Conservation (phyloP, 2,888 invertebrate species). For the Petrolisthes cinctipes region DNA sequence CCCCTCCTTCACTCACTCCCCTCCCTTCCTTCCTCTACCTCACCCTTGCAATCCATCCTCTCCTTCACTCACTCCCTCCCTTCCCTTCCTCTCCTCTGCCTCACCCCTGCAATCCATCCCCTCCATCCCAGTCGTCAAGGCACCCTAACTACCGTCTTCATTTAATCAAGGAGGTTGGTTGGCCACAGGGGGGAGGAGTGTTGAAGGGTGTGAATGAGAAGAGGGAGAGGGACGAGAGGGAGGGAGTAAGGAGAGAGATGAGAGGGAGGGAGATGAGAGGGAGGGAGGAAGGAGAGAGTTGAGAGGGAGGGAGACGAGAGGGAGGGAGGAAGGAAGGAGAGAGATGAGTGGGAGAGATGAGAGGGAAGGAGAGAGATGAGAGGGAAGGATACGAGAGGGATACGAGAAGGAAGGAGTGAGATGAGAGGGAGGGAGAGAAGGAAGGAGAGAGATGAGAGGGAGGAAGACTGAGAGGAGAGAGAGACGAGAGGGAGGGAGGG, state of each 20-base stretch:
- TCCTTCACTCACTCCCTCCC: conserved; percentile 68
- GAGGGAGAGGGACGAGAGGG: neutral
- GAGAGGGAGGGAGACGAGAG: neutral
- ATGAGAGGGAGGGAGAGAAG: too few relatives aligned
- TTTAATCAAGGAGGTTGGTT: neutral
- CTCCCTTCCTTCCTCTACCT: neutral
- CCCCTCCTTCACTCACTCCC: neutral
- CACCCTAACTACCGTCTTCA: neutral
- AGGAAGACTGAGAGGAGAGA: too few relatives aligned
- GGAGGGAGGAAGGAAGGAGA: neutral
- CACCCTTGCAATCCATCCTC: conserved; percentile 64
- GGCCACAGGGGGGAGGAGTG: neutral
- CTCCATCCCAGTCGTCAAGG: neutral
- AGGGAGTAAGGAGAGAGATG: too few relatives aligned
- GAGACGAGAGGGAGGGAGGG: too few relatives aligned
- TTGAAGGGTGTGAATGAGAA: neutral
- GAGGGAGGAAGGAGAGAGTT: neutral
- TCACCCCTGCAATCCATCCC: neutral
- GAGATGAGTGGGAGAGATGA: neutral
- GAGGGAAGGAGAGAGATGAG: neutral
- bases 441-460: too few relatives aligned
- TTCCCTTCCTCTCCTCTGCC: neutral
- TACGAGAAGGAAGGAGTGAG: too few relatives aligned
- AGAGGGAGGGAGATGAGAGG: conserved; percentile 4
- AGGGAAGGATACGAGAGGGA: neutral